phyloP scores from a whole-genome alignment of 2,888 invertebrate species.

The Drosophila colorata region DNA sequence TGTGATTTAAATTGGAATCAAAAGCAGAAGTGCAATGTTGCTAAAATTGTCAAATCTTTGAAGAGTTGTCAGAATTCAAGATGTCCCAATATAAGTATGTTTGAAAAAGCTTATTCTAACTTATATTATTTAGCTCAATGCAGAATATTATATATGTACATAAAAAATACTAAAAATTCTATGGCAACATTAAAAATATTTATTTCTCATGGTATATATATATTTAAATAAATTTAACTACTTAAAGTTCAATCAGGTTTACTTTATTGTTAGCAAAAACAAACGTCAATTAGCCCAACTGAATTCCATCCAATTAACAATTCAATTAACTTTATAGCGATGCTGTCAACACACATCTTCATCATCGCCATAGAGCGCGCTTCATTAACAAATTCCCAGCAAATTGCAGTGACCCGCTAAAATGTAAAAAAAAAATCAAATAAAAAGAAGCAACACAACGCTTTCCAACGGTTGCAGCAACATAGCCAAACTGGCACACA shows the following conservation, averaged over 20 bases:
- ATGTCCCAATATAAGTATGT: no score
- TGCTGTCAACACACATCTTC: slow-evolving; percentile 61
- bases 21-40: no score
- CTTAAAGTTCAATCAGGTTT: slow-evolving; percentile 13
- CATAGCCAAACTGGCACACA: slow-evolving; percentile 34
- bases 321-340: slow-evolving; percentile 71
- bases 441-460: slow-evolving; percentile 18
- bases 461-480: slow-evolving; percentile 28
- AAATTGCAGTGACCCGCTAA: slow-evolving; percentile 73
- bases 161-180: no score
- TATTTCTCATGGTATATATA: slow-evolving; percentile 2
- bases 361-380: slow-evolving; percentile 46
- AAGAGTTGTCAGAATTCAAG: no score
- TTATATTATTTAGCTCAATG: no score
- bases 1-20: no score
- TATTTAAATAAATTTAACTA: slow-evolving; percentile 14
- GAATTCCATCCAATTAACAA: slow-evolving; percentile 66
- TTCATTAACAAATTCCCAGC: slow-evolving; percentile 70
- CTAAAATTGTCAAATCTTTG: no score
- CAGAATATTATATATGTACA: no score
- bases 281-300: slow-evolving; percentile 63
- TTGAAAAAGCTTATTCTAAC: no score
- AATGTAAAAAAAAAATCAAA: slow-evolving; percentile 18
- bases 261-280: slow-evolving; percentile 17
- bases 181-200: not conserved